Conservation (phyloP, 2,113 vertebrate species). For the Malaclemys terrapin region DNA sequence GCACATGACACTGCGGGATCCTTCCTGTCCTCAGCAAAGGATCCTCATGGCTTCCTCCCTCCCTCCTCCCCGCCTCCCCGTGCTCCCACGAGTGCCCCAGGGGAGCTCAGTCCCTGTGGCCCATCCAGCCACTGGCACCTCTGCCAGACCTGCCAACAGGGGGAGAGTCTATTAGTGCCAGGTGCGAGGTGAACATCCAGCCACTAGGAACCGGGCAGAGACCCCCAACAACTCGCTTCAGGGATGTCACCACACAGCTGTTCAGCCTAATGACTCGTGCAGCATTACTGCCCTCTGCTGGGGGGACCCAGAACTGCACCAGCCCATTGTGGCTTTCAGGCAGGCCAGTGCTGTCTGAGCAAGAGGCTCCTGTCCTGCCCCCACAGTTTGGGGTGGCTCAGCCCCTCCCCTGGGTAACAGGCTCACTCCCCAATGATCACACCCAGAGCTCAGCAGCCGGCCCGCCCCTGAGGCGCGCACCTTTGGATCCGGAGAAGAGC, state of each 20-base stretch:
- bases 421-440: neutral
- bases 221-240: neutral
- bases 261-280: neutral
- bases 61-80: no score
- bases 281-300: neutral
- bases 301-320: neutral
- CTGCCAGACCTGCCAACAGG: neutral
- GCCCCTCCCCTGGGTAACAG: accelerated
- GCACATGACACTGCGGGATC: neutral
- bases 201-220: neutral
- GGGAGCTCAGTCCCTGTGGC: neutral
- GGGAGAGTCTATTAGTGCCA: no score
- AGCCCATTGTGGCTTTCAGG: neutral
- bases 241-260: neutral
- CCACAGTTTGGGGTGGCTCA: neutral
- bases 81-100: neutral
- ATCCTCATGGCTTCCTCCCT: accelerated
- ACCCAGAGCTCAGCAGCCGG: accelerated
- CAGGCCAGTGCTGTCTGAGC: neutral
- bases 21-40: neutral
- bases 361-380: neutral
- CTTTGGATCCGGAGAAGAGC: conserved; percentile 97
- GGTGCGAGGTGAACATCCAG: neutral
- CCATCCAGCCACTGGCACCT: neutral
- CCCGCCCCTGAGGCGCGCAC: conserved; percentile 64